These are phyloP conservation scores for Lingula anatina DNA, from an alignment of 2,888 invertebrate genomes.

Conservation along the genomic window DNA sequence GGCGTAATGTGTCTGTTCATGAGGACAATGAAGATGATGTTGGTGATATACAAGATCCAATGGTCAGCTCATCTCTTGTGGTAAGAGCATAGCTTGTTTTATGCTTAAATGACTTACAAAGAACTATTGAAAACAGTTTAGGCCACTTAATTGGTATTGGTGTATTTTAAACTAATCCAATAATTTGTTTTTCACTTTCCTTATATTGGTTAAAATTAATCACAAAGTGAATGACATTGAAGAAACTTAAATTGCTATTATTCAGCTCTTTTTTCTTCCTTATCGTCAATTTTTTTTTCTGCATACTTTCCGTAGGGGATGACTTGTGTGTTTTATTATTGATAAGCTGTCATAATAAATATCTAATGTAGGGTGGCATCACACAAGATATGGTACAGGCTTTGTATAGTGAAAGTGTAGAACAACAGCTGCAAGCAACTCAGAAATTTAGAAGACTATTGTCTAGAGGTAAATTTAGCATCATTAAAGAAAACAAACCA, in stretches of 20 bases:
- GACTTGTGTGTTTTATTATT: not conserved
- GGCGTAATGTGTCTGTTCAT: constrained; percentile 70
- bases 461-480: constrained; percentile 67
- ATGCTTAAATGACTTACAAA: too few species aligned
- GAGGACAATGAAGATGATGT: constrained; percentile 46
- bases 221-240: too few species aligned
- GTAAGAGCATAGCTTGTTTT: constrained; percentile 10
- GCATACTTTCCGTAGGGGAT: not conserved
- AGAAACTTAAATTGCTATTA: not conserved
- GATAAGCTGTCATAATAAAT: too few species aligned
- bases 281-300: not conserved
- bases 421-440: constrained; percentile 78
- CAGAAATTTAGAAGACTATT: constrained; percentile 90
- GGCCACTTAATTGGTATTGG: too few species aligned
- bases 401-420: constrained; percentile 57
- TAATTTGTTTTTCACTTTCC: too few species aligned
- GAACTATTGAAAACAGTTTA: too few species aligned
- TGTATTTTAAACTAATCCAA: too few species aligned
- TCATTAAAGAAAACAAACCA: not conserved
- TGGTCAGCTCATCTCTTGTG: constrained; percentile 19
- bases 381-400: constrained; percentile 80
- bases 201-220: too few species aligned
- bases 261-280: not conserved
- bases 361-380: constrained; percentile 55
- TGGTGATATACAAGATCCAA: constrained; percentile 48